Conservation (phyloP, 2,113 vertebrate species). For the Papio anubis region DNA sequence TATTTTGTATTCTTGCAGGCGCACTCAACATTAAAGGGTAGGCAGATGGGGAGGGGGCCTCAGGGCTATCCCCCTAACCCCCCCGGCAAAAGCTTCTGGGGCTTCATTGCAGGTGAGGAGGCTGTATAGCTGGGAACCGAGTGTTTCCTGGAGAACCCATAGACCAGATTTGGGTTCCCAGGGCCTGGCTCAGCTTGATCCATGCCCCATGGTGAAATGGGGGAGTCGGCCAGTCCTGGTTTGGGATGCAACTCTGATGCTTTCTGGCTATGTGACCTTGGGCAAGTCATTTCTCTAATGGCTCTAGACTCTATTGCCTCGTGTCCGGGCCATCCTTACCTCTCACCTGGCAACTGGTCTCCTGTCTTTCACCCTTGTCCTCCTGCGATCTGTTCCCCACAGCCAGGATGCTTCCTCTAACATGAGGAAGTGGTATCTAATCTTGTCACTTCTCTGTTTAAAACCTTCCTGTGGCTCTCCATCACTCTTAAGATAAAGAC, state of each 20-base stretch:
- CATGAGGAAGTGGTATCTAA: not conserved
- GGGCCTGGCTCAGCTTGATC: not conserved
- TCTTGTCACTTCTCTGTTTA: not conserved
- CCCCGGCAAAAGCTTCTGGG: not conserved
- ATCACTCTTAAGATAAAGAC: not conserved
- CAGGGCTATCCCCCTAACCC: not conserved
- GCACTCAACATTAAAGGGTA: not conserved
- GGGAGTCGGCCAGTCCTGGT: not conserved
- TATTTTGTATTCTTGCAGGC: slow-evolving; percentile 53
- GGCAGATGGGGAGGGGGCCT: not conserved
- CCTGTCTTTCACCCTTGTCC: not conserved
- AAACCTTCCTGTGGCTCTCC: not conserved
- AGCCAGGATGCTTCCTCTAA: not conserved
- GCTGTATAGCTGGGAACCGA: not conserved
- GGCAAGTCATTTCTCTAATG: not conserved
- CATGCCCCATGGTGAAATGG: not conserved
- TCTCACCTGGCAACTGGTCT: not conserved
- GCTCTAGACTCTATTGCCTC: not conserved
- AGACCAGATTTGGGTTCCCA: not conserved
- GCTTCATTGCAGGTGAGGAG: not conserved
- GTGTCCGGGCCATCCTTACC: not conserved
- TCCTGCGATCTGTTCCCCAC: not conserved
- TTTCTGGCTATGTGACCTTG: not conserved
- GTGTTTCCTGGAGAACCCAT: not conserved
- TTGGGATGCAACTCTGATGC: not conserved